phyloP scores from a whole-genome alignment of 2,797 vertebrate genomes.

The Semotilus atromaculatus region DNA sequence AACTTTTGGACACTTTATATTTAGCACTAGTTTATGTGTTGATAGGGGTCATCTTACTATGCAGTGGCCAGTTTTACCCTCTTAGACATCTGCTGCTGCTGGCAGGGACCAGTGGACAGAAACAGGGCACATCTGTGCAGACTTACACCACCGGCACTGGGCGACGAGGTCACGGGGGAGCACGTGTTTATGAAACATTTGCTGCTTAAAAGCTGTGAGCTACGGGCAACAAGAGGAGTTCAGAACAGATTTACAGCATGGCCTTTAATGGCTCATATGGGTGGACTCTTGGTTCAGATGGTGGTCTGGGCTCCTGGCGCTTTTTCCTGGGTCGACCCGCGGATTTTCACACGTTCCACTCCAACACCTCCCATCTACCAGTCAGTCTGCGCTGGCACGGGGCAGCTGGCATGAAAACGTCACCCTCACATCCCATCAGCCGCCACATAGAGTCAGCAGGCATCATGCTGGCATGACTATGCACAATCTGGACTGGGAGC shows the following conservation, averaged over 20 bases:
- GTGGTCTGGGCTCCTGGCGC: slow-evolving; percentile 24
- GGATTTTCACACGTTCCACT: slow-evolving; percentile 27
- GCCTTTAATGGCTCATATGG: slow-evolving; percentile 40
- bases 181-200: slow-evolving; percentile 35
- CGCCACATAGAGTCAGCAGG: slow-evolving; percentile 63
- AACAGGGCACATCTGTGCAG: slow-evolving; percentile 51
- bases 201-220: slow-evolving; percentile 15
- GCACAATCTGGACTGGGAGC: slow-evolving; percentile 62
- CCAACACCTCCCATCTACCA: slow-evolving; percentile 29
- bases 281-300: slow-evolving; percentile 30
- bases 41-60: not conserved
- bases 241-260: not conserved
- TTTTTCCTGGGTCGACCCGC: slow-evolving; percentile 20
- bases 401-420: slow-evolving; percentile 46
- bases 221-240: not conserved
- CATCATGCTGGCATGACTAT: slow-evolving; percentile 63
- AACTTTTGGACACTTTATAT: not conserved
- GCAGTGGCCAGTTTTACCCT: not conserved
- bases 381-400: slow-evolving; percentile 22
- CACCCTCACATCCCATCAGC: slow-evolving; percentile 57
- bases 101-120: slow-evolving; percentile 39
- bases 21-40: not conserved
- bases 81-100: slow-evolving; percentile 64
- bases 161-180: slow-evolving; percentile 54
- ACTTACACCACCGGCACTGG: slow-evolving; percentile 52